Evolutionary conservation across 2,888 invertebrate species (phyloP), one percentile per base, ranked within the genome.

Genomic region (Pyrochroa serraticornis): DNA sequence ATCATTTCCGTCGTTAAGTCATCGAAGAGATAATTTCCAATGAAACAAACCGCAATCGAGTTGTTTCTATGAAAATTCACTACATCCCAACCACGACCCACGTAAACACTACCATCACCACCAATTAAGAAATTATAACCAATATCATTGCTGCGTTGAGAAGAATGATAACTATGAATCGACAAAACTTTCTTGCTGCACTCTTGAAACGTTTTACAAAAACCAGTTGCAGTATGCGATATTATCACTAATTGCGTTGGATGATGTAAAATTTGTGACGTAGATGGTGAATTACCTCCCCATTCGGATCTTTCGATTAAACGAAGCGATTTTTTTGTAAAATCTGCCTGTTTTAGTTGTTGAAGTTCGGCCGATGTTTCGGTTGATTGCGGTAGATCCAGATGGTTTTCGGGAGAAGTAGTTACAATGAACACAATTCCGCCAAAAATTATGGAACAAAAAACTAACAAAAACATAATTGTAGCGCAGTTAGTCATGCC

Each of bases 71-170:
- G 84, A 33, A 83, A 81, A 55, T 85, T 85, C 44, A 79, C 78
- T 36, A 75, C 77, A 55, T 80, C 77, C 83, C 81, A 84, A 60
- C 83, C 83, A 55, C 83, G 77, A 30, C 83, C 84, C 43, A 81
- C 80, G 67, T 83, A 84, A 32, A 83, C 74, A 58, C 79, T 79
- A 6, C 83, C 85, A 73, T 85, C 85, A 33, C 82, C 81, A 5
- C 84, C 85, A 48, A 86, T 79, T 64, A 84, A 64, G 58, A 82
- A 83, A 64, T 77, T 80, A 64, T 78, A 79, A 6, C 75, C 77
- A 50, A 84, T 81, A 68, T 84, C 83, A 1, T 79, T 77, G 6
- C 9, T 22, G 9, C 33, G 9, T 7, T 31, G 6, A 3, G 22
- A 10, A 3, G 48, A 14, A 33, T 60, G 60, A 10, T 47, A 46